These are phyloP conservation scores for Mobula birostris DNA, from an alignment of 2,113 vertebrate genomes.

Conservation along the genomic window DNA sequence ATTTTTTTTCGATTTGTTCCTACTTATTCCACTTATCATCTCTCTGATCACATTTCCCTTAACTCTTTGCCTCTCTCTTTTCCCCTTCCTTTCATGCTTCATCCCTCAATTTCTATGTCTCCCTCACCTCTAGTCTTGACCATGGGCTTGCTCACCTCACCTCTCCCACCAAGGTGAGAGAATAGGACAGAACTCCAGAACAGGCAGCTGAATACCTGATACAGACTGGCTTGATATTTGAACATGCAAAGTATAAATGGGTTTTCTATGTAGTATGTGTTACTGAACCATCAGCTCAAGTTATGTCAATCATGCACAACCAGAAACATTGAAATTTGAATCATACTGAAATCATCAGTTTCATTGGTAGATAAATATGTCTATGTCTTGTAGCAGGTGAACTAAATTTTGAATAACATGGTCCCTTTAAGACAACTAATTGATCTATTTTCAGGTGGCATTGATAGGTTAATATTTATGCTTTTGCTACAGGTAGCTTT, in stretches of 20 bases:
- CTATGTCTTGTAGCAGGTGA: not conserved
- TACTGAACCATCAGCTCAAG: not conserved
- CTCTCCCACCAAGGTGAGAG: not conserved
- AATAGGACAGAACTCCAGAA: not conserved
- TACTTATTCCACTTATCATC: not conserved
- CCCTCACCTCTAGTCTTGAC: no score
- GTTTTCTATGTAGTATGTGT: not conserved
- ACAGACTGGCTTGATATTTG: not conserved
- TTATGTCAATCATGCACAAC: not conserved
- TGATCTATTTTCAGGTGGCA: not conserved
- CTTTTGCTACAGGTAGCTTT: slow-evolving; percentile 66
- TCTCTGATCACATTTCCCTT: not conserved
- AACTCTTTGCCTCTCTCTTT: no score
- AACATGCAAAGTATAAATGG: not conserved
- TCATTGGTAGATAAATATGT: not conserved
- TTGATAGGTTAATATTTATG: not conserved
- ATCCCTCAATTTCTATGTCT: no score
- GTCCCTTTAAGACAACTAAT: not conserved
- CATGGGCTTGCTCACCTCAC: no score
- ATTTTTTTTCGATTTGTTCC: not conserved
- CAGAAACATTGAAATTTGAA: not conserved
- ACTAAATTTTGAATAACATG: not conserved
- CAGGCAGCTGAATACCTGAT: not conserved
- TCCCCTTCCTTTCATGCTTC: no score
- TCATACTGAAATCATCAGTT: not conserved